phyloP scores from a whole-genome alignment of 2,797 vertebrate genomes.

The Microctenopoma steveboyesi region DNA sequence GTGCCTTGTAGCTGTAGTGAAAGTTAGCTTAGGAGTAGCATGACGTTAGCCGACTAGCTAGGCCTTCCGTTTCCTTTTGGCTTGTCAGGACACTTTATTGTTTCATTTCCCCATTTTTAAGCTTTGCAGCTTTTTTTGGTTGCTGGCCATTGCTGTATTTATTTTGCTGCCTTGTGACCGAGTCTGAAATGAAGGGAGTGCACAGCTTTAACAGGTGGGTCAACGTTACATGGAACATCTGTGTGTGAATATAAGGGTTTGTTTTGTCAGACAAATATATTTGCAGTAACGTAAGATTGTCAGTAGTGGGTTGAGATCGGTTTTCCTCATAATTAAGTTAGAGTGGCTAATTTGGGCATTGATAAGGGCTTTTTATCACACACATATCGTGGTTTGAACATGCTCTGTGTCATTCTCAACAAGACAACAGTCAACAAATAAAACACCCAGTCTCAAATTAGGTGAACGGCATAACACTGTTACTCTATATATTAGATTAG shows the following conservation, averaged over 20 bases:
- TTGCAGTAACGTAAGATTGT: too few relatives aligned
- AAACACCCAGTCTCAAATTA: background rate
- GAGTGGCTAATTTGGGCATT: background rate
- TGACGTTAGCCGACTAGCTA: slow-evolving; percentile 52
- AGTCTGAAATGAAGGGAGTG: slow-evolving; percentile 75
- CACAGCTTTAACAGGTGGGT: slow-evolving; percentile 83
- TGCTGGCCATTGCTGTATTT: slow-evolving; percentile 2
- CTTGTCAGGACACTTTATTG: slow-evolving; percentile 34
- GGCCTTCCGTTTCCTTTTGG: slow-evolving; percentile 34
- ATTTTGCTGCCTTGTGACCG: background rate
- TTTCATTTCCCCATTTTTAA: slow-evolving; percentile 12
- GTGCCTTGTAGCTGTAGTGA: slow-evolving; percentile 56
- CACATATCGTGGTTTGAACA: too few relatives aligned
- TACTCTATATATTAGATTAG: too few relatives aligned
- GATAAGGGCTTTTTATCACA: background rate
- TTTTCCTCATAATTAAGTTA: background rate
- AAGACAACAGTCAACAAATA: background rate
- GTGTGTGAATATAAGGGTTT: background rate
- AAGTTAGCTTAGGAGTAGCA: slow-evolving; percentile 51
- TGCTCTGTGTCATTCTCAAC: background rate
- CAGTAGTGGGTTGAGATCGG: too few relatives aligned
- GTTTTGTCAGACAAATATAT: too few relatives aligned
- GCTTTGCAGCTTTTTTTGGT: slow-evolving; percentile 7
- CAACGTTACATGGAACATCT: background rate
- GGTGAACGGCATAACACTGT: too few relatives aligned